These are phyloP conservation scores for Crocuta crocuta DNA, from an alignment of 2,113 vertebrate species.

Conservation along the genomic window DNA sequence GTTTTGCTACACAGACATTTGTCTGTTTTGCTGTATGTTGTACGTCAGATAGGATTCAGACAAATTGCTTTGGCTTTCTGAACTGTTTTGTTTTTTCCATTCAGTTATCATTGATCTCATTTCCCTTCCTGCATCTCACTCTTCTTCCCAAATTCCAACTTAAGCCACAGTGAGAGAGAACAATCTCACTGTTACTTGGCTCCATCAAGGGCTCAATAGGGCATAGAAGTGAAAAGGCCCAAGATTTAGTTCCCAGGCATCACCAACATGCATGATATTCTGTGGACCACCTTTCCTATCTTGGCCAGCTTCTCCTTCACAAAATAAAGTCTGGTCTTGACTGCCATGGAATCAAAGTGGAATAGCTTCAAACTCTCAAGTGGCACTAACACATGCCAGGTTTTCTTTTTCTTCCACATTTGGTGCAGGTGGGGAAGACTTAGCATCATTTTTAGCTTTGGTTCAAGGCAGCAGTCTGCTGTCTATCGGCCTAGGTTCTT, in stretches of 20 bases:
- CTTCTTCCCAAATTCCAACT: not conserved
- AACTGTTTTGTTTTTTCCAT: constrained; percentile 68
- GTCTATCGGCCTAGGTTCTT: not conserved
- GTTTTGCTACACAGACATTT: constrained; percentile 62
- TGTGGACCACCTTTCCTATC: not conserved
- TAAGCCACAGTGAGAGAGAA: not conserved
- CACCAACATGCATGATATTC: not conserved
- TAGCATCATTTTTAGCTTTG: not conserved
- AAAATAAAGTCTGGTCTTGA: not conserved
- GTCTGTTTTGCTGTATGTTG: constrained; percentile 54
- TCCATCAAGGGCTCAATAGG: not conserved
- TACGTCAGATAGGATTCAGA: constrained; percentile 37
- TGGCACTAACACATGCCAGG: rapidly evolving
- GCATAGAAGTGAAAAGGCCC: not conserved
- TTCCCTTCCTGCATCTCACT: constrained; percentile 21
- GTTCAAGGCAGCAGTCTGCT: not conserved
- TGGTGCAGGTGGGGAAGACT: not conserved
- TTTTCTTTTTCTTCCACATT: not conserved
- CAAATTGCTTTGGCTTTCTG: constrained; percentile 62
- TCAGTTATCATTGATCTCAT: constrained; percentile 36
- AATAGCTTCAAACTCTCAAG: not conserved
- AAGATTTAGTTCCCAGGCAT: not conserved
- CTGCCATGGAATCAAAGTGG: not conserved
- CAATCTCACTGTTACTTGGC: not conserved
- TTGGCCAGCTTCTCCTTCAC: not conserved